Conservation (phyloP, 2,888 invertebrate species). For the Philhelius pedissequus region DNA sequence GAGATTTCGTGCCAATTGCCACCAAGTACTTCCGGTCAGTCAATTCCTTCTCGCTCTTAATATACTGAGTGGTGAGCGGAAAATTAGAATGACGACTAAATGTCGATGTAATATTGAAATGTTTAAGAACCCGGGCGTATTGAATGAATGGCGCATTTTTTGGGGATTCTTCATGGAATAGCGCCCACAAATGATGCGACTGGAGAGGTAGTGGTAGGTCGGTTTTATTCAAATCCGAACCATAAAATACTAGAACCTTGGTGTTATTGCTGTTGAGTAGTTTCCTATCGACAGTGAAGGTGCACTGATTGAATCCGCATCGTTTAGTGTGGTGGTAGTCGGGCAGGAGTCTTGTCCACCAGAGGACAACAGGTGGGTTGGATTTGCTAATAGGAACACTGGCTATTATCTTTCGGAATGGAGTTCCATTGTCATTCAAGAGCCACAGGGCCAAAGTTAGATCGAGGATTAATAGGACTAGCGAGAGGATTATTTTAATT, state of each 20-base stretch:
- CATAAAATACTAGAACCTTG: constrained; percentile 86
- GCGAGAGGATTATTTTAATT: constrained; percentile 36
- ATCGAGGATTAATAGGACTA: constrained; percentile 28
- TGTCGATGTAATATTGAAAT: constrained; percentile 90
- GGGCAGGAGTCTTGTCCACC: constrained; percentile 70
- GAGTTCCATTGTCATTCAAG: constrained; percentile 2
- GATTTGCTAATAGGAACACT: not conserved
- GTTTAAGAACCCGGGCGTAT: constrained; percentile 81
- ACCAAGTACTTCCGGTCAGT: constrained; percentile 81
- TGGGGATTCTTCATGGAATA: constrained; percentile 93
- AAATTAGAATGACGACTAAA: constrained; percentile 87
- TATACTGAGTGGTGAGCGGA: constrained; percentile 87
- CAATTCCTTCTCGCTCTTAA: constrained; percentile 81
- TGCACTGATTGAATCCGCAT: constrained; percentile 71
- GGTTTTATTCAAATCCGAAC: constrained; percentile 83
- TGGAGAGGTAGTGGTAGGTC: constrained; percentile 86
- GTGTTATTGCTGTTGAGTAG: constrained; percentile 56
- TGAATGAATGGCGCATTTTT: constrained; percentile 87
- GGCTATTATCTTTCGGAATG: not conserved
- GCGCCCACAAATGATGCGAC: constrained; percentile 83
- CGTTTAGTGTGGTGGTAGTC: constrained; percentile 64
- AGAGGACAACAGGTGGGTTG: constrained; percentile 63
- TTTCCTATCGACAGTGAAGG: constrained; percentile 69
- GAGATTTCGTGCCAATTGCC: constrained; percentile 80
- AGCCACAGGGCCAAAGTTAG: constrained; percentile 23